phyloP scores from a whole-genome alignment of 2,113 vertebrate genomes.

The Peromyscus maniculatus region DNA sequence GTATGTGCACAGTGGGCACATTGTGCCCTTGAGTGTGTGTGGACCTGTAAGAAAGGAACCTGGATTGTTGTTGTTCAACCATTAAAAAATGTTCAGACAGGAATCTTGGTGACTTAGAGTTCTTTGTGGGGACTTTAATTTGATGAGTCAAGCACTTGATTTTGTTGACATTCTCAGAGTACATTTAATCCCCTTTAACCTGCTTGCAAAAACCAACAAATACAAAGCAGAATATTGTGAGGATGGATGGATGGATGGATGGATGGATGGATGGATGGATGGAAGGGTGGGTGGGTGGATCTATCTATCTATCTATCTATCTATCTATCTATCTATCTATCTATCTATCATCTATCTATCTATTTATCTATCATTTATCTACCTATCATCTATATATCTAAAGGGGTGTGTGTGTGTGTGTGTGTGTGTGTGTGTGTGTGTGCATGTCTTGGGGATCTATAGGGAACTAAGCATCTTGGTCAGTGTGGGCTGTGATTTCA shows the following conservation, averaged over 20 bases:
- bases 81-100: neutral
- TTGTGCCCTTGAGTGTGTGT: neutral
- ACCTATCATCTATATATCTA: neutral
- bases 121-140: neutral
- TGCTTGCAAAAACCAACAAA: slow-evolving; percentile 14
- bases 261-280: fast-evolving
- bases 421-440: neutral
- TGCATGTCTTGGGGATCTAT: neutral
- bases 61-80: neutral
- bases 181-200: neutral
- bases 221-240: neutral
- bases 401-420: neutral
- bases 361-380: neutral
- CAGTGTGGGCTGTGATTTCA: neutral
- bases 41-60: neutral
- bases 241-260: no score
- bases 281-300: no score
- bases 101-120: neutral
- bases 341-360: neutral
- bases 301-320: neutral
- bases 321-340: neutral
- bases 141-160: neutral
- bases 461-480: neutral
- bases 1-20: neutral
- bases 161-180: neutral